Conservation (phyloP, 2,797 vertebrate species). For the Myotis vivesi region DNA sequence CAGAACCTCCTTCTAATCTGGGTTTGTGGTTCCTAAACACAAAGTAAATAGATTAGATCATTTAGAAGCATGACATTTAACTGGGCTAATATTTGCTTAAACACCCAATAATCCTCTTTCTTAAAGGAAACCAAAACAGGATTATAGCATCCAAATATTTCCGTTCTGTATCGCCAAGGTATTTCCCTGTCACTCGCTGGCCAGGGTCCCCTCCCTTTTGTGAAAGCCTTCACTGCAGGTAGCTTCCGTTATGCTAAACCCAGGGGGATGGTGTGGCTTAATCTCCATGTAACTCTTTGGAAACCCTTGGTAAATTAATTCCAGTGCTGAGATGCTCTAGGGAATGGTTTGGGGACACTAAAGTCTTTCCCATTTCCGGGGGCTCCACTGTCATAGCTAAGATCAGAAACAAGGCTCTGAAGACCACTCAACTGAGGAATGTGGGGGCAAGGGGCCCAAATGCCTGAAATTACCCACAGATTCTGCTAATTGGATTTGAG, state of each 20-base stretch:
- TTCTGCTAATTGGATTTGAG: constrained; percentile 47
- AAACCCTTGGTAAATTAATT: constrained; percentile 30
- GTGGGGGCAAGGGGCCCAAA: not conserved
- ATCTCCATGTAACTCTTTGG: not conserved
- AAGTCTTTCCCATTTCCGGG: not conserved
- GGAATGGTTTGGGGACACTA: not conserved
- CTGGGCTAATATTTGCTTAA: constrained; percentile 44
- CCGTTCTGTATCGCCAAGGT: not conserved
- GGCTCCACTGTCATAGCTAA: not conserved
- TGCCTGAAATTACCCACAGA: constrained; percentile 11
- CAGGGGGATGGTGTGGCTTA: not conserved
- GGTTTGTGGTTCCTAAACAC: constrained; percentile 33
- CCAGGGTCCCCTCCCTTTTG: not conserved
- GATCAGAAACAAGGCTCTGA: not conserved
- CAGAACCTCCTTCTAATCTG: not conserved
- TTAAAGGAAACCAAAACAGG: not conserved
- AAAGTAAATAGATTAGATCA: constrained; percentile 51
- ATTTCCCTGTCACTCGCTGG: not conserved
- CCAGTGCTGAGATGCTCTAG: not conserved
- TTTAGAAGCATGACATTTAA: constrained; percentile 46
- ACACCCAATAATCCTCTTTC: constrained; percentile 11
- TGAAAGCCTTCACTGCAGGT: not conserved
- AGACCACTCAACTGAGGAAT: not conserved
- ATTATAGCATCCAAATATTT: not conserved
- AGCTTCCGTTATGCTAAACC: not conserved